Conservation (phyloP, 2,888 invertebrate genomes). For the Phengaris arion region DNA sequence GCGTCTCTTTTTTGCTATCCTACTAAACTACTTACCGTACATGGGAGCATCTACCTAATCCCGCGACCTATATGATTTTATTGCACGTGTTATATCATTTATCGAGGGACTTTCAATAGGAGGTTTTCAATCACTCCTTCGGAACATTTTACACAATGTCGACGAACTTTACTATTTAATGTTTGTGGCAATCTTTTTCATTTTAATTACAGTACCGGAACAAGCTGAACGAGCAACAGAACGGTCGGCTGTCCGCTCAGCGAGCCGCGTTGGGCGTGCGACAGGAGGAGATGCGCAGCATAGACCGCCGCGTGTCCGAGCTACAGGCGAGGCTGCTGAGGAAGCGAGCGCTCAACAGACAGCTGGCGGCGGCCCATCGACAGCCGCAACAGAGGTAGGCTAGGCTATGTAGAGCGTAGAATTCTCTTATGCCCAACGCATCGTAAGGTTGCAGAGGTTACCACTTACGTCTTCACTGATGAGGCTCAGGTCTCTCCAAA, state of each 20-base stretch:
- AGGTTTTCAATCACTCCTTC: too few species aligned
- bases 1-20: not conserved
- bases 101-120: too few species aligned
- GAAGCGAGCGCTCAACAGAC: slow-evolving; percentile 90
- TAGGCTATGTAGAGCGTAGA: not conserved
- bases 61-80: too few species aligned
- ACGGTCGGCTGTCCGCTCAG: slow-evolving; percentile 92
- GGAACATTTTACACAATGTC: too few species aligned
- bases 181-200: slow-evolving; percentile 29
- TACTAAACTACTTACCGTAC: too few species aligned
- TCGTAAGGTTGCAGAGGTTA: too few species aligned
- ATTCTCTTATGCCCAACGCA: not conserved
- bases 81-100: too few species aligned
- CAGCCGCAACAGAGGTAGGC: slow-evolving; percentile 60
- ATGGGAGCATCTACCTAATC: too few species aligned
- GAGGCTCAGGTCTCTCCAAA: too few species aligned
- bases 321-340: slow-evolving; percentile 94
- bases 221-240: slow-evolving; percentile 97
- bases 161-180: too few species aligned
- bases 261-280: slow-evolving; percentile 91
- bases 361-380: slow-evolving; percentile 72
- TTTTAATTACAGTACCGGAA: slow-evolving; percentile 90
- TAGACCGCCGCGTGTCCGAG: slow-evolving; percentile 96
- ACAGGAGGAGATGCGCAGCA: slow-evolving; percentile 94
- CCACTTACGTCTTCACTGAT: too few species aligned